These are phyloP conservation scores for Ictalurus punctatus DNA, from an alignment of 2,113 vertebrate genomes.

Conservation along the genomic window DNA sequence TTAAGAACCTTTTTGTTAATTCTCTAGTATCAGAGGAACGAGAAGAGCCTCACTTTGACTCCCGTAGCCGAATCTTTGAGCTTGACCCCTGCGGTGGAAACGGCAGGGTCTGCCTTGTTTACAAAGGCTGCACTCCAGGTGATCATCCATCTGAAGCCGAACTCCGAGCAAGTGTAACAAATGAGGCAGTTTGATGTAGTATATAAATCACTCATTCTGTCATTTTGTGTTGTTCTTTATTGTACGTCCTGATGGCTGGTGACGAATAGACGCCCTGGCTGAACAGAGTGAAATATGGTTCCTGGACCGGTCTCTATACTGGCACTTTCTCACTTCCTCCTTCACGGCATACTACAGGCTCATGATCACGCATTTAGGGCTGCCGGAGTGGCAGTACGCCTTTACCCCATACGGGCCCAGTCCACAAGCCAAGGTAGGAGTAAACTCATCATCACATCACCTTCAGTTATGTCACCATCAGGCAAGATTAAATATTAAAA, in stretches of 20 bases:
- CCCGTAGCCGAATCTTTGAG: slow-evolving; percentile 87
- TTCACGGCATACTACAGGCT: slow-evolving; percentile 94
- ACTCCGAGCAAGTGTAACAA: neutral
- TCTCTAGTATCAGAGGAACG: slow-evolving; percentile 60
- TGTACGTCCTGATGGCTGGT: neutral
- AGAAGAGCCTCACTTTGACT: slow-evolving; percentile 85
- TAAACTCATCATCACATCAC: neutral
- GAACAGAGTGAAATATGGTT: slow-evolving; percentile 91
- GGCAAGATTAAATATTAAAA: neutral
- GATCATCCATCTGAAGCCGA: neutral
- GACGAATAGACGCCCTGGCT: slow-evolving; percentile 73
- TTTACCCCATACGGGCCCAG: slow-evolving; percentile 92
- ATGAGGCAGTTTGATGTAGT: neutral
- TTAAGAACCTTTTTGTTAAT: slow-evolving; percentile 34
- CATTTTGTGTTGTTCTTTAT: neutral
- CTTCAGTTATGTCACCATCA: neutral
- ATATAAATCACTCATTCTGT: neutral
- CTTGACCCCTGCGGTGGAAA: slow-evolving; percentile 88
- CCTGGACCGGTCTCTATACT: slow-evolving; percentile 89
- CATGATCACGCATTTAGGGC: slow-evolving; percentile 90
- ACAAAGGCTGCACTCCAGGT: slow-evolving; percentile 86
- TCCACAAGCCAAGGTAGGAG: slow-evolving; percentile 88
- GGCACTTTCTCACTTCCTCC: slow-evolving; percentile 89
- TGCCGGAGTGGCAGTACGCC: slow-evolving; percentile 93
- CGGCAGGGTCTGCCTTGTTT: slow-evolving; percentile 94